A percentile compares a stretch with the other conserved stretches of the same genome.
Conservation (phyloP, 2,888 invertebrate species). For the Octodonta nipae region DNA sequence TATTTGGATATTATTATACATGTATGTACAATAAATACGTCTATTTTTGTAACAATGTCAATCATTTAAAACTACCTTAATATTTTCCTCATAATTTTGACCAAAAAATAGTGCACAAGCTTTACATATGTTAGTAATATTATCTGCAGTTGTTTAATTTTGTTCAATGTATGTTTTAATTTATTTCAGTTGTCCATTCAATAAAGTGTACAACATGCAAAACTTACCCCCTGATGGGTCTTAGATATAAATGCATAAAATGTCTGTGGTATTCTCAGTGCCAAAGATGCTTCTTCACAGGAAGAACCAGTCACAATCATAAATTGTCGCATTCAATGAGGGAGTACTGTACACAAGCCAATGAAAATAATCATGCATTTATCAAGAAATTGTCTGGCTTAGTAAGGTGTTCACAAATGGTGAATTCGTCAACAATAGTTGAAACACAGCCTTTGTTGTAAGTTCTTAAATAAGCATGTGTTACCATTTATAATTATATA, state of each 20-base stretch:
- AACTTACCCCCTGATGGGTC: slow-evolving; percentile 43
- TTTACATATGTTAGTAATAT: too few species aligned
- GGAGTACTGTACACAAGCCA: slow-evolving; percentile 44
- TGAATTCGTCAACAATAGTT: slow-evolving; percentile 13
- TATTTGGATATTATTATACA: too few species aligned
- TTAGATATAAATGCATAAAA: slow-evolving; percentile 50
- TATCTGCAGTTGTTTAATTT: too few species aligned
- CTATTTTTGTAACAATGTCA: too few species aligned
- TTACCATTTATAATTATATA: too few species aligned
- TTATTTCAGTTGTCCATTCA: slow-evolving; percentile 40
- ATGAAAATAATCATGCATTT: slow-evolving; percentile 16
- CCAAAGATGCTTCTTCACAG: slow-evolving; percentile 53
- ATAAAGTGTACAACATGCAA: slow-evolving; percentile 50
- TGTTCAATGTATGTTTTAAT: too few species aligned
- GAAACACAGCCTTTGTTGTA: slow-evolving; percentile 36
- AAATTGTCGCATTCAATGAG: slow-evolving; percentile 52
- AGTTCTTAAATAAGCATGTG: too few species aligned
- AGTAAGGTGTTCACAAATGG: slow-evolving; percentile 21
- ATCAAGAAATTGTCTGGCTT: slow-evolving; percentile 25
- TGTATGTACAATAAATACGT: too few species aligned
- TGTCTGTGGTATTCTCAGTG: slow-evolving; percentile 54
- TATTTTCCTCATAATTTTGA: too few species aligned
- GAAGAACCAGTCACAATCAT: slow-evolving; percentile 45
- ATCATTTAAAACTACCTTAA: too few species aligned
- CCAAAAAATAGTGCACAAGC: too few species aligned